phyloP scores from a whole-genome alignment of 2,797 vertebrate species.

The Synaphobranchus kaupii region DNA sequence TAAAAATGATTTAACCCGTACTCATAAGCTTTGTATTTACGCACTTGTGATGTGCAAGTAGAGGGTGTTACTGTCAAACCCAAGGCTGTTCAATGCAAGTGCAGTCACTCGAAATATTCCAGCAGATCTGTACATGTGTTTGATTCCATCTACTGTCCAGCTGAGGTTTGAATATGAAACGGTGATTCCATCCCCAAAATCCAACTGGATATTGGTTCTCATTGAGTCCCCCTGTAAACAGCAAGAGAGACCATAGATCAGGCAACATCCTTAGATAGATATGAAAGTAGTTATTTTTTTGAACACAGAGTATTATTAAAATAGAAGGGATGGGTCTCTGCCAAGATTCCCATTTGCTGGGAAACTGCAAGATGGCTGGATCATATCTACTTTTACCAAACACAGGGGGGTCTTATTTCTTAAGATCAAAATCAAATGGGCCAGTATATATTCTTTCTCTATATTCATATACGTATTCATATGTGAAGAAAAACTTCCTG shows the following conservation, averaged over 20 bases:
- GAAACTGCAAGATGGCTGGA: neutral
- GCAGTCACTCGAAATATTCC: constrained; percentile 91
- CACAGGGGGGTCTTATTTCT: neutral
- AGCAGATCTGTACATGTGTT: constrained; percentile 83
- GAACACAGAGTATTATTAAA: neutral
- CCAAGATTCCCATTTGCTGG: neutral
- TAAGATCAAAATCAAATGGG: too few relatives aligned
- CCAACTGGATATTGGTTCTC: constrained; percentile 89
- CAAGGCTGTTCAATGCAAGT: constrained; percentile 86
- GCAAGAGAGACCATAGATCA: constrained; percentile 55
- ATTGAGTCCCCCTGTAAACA: constrained; percentile 84
- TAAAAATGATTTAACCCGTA: neutral
- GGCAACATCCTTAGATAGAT: constrained; percentile 34
- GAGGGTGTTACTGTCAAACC: constrained; percentile 83
- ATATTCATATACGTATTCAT: too few relatives aligned
- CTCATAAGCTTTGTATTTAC: constrained; percentile 62
- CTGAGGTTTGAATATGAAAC: constrained; percentile 95
- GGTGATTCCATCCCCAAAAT: constrained; percentile 93
- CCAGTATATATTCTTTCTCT: too few relatives aligned
- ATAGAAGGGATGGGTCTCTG: neutral
- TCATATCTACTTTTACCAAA: neutral
- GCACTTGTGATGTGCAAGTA: constrained; percentile 94
- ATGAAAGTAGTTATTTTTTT: neutral
- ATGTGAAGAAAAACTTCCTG: neutral
- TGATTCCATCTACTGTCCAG: constrained; percentile 87